These are phyloP conservation scores for Shinisaurus crocodilurus DNA, from an alignment of 2,113 vertebrate genomes.

Conservation along the genomic window DNA sequence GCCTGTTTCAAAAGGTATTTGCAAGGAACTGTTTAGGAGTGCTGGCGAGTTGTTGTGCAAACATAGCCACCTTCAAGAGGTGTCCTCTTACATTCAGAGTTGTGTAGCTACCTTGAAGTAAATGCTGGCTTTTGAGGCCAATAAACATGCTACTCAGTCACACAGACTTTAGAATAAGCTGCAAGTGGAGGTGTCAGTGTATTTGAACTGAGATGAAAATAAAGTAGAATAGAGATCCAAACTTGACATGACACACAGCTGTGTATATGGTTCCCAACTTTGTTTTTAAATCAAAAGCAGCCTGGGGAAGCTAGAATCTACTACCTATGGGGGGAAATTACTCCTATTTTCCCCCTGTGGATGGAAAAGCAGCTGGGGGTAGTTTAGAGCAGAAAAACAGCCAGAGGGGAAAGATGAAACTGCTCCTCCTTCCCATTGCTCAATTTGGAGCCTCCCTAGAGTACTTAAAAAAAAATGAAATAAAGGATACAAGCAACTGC, in stretches of 20 bases:
- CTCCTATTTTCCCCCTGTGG: neutral
- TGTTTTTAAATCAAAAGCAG: neutral
- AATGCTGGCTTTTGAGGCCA: neutral
- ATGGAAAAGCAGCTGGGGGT: neutral
- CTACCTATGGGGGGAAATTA: neutral
- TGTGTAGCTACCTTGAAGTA: neutral
- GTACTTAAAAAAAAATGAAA: neutral
- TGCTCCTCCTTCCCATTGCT: neutral
- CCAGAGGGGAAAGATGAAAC: neutral
- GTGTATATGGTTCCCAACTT: neutral
- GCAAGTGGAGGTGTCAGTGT: neutral
- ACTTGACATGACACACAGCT: neutral
- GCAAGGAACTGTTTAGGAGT: neutral
- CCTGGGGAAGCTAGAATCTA: neutral
- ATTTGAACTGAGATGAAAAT: neutral
- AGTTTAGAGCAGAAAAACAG: neutral
- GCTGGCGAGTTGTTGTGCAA: neutral
- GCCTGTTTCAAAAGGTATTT: neutral
- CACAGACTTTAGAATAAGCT: neutral
- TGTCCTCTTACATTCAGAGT: neutral
- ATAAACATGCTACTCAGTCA: neutral
- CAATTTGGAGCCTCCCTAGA: neutral
- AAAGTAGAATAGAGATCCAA: neutral
- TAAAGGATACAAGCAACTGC: neutral
- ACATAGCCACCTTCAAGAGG: too few relatives aligned